Evolutionary conservation across 1,140 invertebrate species (phyloP), one percentile per base, ranked within the genome.

Genomic region (Antheraea mylitta): DNA sequence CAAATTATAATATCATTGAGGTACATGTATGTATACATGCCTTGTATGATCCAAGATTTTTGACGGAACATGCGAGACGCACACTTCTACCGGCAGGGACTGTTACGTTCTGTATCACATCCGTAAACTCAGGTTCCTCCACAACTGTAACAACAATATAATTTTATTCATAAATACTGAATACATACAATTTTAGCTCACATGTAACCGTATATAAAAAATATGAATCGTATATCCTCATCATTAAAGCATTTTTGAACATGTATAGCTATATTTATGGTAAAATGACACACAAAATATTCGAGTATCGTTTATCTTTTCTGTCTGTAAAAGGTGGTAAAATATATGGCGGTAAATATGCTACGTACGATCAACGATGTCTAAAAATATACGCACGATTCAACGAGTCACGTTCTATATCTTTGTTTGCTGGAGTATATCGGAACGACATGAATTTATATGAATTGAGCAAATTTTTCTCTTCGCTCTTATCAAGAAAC

Each of bases 61-160:
- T 97, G 64, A 98, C 97, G 7, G 96, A 96, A 88, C 97, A 98
- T 6, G 97, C 96, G 73, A 98, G 94, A 83, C 96, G 97, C 19
- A 98, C 96, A 79, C 96, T 97, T 64, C 97, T 93, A 64, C 97
- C 97, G 58, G 97, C 96, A 53, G 96, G 95, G 76, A 95, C 94
- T 69, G 95, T 95, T 78, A 95, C 94, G 85, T 95, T 95, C 88
- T 95, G 94, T 77, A 95, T 95, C 70, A 95, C 93, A 83, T 95
- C 94, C 37, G 94, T 95, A 89, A 95, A 95, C 89, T 95, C 94
- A 66, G 94, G 95, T 82, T 95, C 95, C 82, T 95, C 94, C 70
- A 95, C 91, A 74, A 92, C 95, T 95, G 90, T n/a, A 94, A 93
- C 76, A 92, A 94, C 53, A 53, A 53, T 53, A 53, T 16, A 16